Percentiles rank a stretch among this genome's conserved stretches.
Conservation (phyloP, 2,888 invertebrate genomes). For the Leptopilina syphax region DNA sequence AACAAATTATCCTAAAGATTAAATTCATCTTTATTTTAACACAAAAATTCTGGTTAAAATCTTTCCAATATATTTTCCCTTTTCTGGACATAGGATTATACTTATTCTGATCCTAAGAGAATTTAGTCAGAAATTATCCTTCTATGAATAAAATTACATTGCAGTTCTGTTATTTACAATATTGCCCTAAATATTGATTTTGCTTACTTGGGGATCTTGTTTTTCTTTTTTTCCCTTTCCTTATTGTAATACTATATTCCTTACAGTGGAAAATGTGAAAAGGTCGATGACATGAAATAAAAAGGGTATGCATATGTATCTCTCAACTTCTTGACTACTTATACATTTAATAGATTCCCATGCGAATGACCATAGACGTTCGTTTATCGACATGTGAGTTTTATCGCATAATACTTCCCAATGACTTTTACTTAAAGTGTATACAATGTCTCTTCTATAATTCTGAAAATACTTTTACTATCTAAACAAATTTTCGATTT, state of each 20-base stretch:
- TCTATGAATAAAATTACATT: no score
- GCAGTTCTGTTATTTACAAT: neutral
- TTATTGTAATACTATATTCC: neutral
- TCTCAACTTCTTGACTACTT: constrained; percentile 4
- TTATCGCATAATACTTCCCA: neutral
- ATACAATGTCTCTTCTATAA: no score
- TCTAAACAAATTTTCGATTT: no score
- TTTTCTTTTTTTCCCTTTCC: neutral
- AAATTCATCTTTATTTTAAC: no score
- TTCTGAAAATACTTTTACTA: no score
- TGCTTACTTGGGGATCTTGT: neutral
- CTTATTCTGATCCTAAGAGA: neutral
- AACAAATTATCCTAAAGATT: no score
- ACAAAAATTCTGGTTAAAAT: no score
- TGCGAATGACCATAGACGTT: neutral
- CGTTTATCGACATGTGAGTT: constrained; percentile 1
- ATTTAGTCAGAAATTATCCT: neutral
- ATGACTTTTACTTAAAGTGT: neutral
- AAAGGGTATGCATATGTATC: neutral
- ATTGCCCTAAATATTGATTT: constrained; percentile 12
- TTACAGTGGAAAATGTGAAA: neutral
- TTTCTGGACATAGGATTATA: no score
- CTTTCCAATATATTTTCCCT: no score
- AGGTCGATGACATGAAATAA: constrained; percentile 9
- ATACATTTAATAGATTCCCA: constrained; percentile 4